phyloP scores from a whole-genome alignment of 2,797 vertebrate species.

The Tapera naevia region DNA sequence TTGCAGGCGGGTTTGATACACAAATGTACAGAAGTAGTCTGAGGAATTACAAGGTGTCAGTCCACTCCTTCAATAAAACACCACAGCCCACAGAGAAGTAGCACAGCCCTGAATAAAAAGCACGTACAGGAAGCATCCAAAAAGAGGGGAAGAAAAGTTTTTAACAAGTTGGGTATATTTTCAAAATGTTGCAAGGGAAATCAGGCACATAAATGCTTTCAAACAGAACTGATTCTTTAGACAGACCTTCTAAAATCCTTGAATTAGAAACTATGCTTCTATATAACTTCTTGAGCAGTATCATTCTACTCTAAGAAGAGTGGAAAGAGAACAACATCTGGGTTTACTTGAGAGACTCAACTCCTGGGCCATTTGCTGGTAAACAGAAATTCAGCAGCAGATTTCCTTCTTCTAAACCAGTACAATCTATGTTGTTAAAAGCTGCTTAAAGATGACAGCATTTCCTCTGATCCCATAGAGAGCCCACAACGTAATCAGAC shows the following conservation, averaged over 20 bases:
- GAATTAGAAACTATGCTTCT: neutral
- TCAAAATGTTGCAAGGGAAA: neutral
- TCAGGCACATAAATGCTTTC: neutral
- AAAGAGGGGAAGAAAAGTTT: neutral
- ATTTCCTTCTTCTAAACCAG: slow-evolving; percentile 18
- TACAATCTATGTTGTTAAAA: neutral
- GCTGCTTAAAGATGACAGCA: neutral
- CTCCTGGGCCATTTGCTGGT: neutral
- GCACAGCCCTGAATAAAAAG: neutral
- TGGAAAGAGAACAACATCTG: neutral
- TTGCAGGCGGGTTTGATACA: neutral
- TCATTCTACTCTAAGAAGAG: neutral
- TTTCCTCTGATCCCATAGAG: neutral
- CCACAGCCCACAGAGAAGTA: neutral
- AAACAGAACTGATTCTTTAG: neutral
- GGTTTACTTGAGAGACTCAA: slow-evolving; percentile 1
- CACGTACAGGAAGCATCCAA: neutral
- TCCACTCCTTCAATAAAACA: neutral
- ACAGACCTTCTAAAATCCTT: neutral
- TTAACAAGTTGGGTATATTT: neutral
- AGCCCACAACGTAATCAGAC: neutral
- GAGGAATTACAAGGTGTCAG: neutral
- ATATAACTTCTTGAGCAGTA: neutral
- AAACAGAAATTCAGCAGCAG: neutral
- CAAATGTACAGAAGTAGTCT: neutral